Conservation (phyloP, 2,797 vertebrate species). For the Babyrousa celebensis region DNA sequence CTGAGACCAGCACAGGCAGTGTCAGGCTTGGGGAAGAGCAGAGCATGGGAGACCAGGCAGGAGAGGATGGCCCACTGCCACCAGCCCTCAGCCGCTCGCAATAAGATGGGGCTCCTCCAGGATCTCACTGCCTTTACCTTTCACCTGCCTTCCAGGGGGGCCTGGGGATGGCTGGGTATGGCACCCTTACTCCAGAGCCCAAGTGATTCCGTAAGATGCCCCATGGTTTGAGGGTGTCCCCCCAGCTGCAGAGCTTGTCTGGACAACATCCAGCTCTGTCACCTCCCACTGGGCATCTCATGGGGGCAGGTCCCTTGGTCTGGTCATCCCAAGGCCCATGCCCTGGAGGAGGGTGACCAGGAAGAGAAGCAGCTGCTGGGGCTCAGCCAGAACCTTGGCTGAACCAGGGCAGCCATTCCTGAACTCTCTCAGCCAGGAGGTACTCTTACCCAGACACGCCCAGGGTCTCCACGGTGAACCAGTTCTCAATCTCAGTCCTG, state of each 20-base stretch:
- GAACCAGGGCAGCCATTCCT: fast-evolving
- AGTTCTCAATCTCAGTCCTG: conserved; percentile 94
- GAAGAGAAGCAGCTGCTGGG: neutral
- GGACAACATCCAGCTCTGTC: too few relatives aligned
- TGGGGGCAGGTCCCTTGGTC: neutral
- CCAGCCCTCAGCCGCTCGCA: neutral
- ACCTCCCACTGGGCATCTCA: neutral
- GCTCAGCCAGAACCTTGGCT: neutral
- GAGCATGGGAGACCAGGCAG: neutral
- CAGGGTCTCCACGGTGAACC: conserved; percentile 95
- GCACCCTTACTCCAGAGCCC: neutral
- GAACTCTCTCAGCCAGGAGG: neutral
- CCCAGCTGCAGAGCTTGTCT: too few relatives aligned
- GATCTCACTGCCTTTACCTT: neutral
- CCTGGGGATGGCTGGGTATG: neutral
- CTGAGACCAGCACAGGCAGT: neutral
- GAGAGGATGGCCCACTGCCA: neutral
- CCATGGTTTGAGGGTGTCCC: neutral
- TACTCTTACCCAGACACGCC: conserved; percentile 90
- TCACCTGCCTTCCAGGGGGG: neutral
- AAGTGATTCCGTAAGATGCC: neutral
- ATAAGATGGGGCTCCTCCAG: fast-evolving
- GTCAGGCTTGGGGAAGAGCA: neutral
- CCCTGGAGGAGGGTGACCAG: neutral
- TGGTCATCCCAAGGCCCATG: neutral